Base-by-base conservation (phyloP, 1,140 invertebrate genomes). In the Drosophila lacteicornis region DNA sequence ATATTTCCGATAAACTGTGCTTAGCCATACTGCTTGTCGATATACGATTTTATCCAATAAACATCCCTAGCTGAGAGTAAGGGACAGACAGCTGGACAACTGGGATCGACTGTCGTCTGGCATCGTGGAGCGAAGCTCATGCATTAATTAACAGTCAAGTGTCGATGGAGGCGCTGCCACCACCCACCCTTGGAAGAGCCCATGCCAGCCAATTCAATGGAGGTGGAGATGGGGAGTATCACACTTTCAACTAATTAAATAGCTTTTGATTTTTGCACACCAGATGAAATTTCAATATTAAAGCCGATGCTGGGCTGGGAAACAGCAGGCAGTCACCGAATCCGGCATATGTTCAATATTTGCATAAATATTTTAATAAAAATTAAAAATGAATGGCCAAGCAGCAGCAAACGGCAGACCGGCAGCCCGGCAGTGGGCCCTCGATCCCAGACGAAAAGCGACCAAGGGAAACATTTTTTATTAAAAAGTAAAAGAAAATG, bases 361-460 rank as follows among this genome's bases (percentile, higher is more conserved):
- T 88, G 84, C 84, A 88, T 88, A 88, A 88, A 88, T 88, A 88
- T 88, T 90, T 88, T 90, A 84, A 88, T 90, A 88, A 88, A 84
- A 88, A 88, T 88, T 88, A 88, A 90, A 88, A 88, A 88, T 81
- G 81, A 90, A 88, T 90, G 79, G 55, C 66, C 71, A 80, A 75
- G 71, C 67, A 70, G 63, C 51, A 66, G 62, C 58, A 19, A 51
- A 30, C 56, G 58, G 22, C 19, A 46, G 61, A 0, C 22, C 59
- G 60, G 51, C 46, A 66, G 45, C 40, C 13, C 51, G 62, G 25
- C 40, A 68, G 38, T 60, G 62, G 33, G 22, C n/a, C 46, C 46
- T 22, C 38, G 55, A 30, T 43, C 22, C 38, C 67, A 45, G 55
- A 68, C 62, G 36, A 50, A 68, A 67, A 51, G 66, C 66, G n/a